A percentile compares a stretch with the other conserved stretches of the same genome.
Evolutionary conservation across 1,140 invertebrate species (phyloP).

Genomic region (Rhynchophorus ferrugineus): DNA sequence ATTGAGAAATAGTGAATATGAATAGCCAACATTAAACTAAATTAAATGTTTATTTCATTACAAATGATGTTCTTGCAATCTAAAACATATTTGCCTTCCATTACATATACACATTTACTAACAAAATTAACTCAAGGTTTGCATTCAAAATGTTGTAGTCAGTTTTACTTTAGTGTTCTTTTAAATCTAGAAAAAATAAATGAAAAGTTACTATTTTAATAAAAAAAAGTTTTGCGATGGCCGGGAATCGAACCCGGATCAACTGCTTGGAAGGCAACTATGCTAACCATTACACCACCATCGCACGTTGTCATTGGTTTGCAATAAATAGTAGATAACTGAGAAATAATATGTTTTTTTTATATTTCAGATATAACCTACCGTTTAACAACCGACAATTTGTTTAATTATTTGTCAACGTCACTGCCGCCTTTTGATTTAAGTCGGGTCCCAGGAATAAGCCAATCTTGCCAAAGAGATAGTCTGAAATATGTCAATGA

Average conservation of each 20-base stretch:
- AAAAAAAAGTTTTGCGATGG: constrained; percentile 54
- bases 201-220: no score
- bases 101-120: no score
- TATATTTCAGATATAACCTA: constrained; percentile 31
- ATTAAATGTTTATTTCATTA: no score
- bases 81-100: no score
- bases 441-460: constrained; percentile 21
- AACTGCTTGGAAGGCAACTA: constrained; percentile 86
- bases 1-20: no score
- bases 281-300: constrained; percentile 68
- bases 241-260: constrained; percentile 93
- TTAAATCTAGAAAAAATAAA: background rate
- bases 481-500: constrained; percentile 34
- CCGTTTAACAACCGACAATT: constrained; percentile 13
- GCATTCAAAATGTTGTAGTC: background rate
- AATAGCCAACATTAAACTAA: no score
- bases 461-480: constrained; percentile 24
- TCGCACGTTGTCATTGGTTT: constrained; percentile 35
- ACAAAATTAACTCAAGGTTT: no score
- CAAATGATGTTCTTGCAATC: no score
- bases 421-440: constrained; percentile 30
- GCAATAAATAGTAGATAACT: no score
- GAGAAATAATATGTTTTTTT: constrained; percentile 20
- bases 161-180: background rate
- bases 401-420: constrained; percentile 22